Percentiles rank a stretch among this genome's conserved stretches.
Evolutionary conservation across 2,113 vertebrate species (phyloP).

Genomic region (Pyrgilauda ruficollis): DNA sequence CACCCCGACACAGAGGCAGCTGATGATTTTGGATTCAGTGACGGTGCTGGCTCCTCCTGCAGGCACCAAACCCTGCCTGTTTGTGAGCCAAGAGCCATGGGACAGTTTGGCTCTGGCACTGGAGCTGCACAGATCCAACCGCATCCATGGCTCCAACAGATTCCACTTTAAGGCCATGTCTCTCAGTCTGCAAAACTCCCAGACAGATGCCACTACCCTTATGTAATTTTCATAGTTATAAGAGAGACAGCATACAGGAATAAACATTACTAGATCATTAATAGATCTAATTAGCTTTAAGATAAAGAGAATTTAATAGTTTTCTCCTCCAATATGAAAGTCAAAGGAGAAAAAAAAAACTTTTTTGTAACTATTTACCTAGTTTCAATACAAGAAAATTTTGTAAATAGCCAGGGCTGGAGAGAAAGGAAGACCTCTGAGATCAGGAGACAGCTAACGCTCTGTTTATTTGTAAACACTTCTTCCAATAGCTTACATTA

Average conservation of each 20-base stretch:
- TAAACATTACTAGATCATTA: slow-evolving; percentile 11
- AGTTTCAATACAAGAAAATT: background rate
- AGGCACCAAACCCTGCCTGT: rapidly evolving
- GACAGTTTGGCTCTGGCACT: background rate
- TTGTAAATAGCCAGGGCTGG: background rate
- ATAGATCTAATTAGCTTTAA: slow-evolving; percentile 22
- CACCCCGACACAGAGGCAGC: background rate
- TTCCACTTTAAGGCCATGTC: background rate
- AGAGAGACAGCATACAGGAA: background rate
- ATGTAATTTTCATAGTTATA: background rate
- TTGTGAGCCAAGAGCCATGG: background rate
- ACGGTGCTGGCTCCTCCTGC: rapidly evolving
- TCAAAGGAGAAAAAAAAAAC: background rate
- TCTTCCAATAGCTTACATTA: background rate
- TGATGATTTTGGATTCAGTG: background rate
- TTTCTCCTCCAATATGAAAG: background rate
- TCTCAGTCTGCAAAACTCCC: background rate
- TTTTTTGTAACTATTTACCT: background rate
- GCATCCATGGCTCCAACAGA: background rate
- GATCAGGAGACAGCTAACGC: background rate
- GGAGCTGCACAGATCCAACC: background rate
- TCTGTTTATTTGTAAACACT: background rate
- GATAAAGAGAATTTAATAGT: background rate
- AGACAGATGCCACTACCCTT: background rate
- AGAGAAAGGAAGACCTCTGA: background rate